A percentile compares a stretch with the other conserved stretches of the same genome.
phyloP scores from a whole-genome alignment of 2,888 invertebrate genomes.

The Escarpia spicata region DNA sequence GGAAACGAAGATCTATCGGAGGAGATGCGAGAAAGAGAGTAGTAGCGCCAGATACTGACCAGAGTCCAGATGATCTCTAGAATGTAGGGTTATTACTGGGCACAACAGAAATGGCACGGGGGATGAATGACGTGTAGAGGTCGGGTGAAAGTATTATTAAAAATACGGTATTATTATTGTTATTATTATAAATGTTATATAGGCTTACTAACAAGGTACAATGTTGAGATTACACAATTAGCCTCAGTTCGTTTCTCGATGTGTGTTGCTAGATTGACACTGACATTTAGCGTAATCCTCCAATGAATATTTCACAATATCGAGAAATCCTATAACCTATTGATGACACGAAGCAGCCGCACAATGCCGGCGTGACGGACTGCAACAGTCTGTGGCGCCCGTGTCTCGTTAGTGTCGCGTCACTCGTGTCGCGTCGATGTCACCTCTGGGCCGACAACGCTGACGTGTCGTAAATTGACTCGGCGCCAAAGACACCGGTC shows the following conservation, averaged over 20 bases:
- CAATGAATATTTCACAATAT: neutral
- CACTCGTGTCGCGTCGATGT: neutral
- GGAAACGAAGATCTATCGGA: too few relatives aligned
- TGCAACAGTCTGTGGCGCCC: neutral
- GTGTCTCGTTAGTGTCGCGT: neutral
- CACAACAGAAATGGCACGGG: too few relatives aligned
- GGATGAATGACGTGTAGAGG: too few relatives aligned
- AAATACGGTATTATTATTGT: too few relatives aligned
- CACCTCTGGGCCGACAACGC: neutral
- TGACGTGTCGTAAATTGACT: slow-evolving; percentile 13
- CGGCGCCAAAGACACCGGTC: slow-evolving; percentile 3
- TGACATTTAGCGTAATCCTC: neutral
- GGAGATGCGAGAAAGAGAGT: too few relatives aligned
- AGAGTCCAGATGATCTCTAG: too few relatives aligned
- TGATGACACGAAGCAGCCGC: neutral
- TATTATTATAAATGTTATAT: neutral
- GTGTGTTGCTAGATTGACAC: neutral
- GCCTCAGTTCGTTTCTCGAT: neutral
- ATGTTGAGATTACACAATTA: neutral
- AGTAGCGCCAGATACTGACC: too few relatives aligned
- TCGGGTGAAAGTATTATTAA: too few relatives aligned
- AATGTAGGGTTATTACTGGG: too few relatives aligned
- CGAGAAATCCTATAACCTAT: neutral
- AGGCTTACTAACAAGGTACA: neutral
- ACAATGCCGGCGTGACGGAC: neutral